Evolutionary conservation across 2,113 vertebrate species (phyloP), one percentile per base, ranked within the genome.

Genomic region (Gila orcuttii): DNA sequence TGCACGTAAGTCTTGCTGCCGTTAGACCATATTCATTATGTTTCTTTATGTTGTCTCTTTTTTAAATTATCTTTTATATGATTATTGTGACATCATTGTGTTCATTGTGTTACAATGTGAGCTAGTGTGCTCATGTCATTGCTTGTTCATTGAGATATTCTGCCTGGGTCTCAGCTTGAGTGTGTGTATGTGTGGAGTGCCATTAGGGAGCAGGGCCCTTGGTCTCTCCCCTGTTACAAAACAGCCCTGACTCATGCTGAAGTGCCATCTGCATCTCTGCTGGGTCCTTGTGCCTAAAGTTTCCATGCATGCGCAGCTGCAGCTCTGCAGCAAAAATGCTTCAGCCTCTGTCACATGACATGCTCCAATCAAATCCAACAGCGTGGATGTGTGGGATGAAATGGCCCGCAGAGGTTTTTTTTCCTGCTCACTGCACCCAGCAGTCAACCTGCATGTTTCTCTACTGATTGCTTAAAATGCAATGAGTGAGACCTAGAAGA

Each of bases 181-280:
- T n/a, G 69, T 50, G 36, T 85, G 42, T 82, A 21, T 79, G 42
- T 71, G 2, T 21, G 1, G 66, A 66, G 74, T 66, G 68, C 87
- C 87, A 88, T 85, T 85, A 82, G 69, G 86, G 83, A 87, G 81
- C 87, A 59, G 87, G 74, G 60, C 87, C 85, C 69, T n/a, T 66
- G 45, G 84, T 88, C 89, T 87, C 81, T 84, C 86, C 88, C 85
- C 66, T 85, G 85, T 94, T 93, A 92, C 80, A 86, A 90, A 94
- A 94, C 89, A 90, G 19, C 57, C 88, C 92, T 93, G 93, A 94
- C 90, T 95, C 92, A 92, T 88, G 84, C 83, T 88, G 82, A 69
- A 91, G 86, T 60, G 85, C 77, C 85, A 75, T 87, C 47, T 68
- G 83, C 19, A 57, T 23, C 87, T 90, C 78, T 82, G 6, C 87